Evolutionary conservation across 2,888 invertebrate species (phyloP), one percentile per base, ranked within the genome.

Genomic region (Bedellia somnulentella): DNA sequence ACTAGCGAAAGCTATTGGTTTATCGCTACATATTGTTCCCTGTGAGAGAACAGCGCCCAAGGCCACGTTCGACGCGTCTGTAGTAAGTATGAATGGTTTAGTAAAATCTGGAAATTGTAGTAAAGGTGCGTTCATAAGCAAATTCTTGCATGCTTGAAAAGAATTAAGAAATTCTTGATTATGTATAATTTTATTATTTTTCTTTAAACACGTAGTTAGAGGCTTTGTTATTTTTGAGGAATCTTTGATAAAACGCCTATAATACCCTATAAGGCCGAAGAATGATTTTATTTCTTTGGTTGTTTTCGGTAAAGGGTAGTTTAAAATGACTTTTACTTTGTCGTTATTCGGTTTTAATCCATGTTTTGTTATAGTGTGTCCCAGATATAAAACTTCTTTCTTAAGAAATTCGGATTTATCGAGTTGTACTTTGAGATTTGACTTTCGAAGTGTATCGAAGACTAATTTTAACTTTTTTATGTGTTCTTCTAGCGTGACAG

Each of bases 71-170:
- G 27, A 27, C 5, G 32, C 26, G 15, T 35, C 35, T 2, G 33
- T 38, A 2, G 41, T 42, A 2, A 48, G 21, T 3, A 39, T 29
- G 24, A 49, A 43, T 2, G 15, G 40, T 34, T 47, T 39, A 0
- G 35, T 31, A 24, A 57, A 60, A 29, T 60, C 47, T 0, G 57
- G 52, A 22, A 48, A 55, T 32, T 44, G 40, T 2, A 58, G 33
- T 1, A 58, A 41, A 1, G 52, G 54, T n/a, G 43, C 41, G 10
- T 47, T 11, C 37, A 30, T 9, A 1, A 40, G 32, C 15, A 47
- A 44, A 11, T 37, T 15, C 4, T 41, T 47, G 10, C 38, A 35
- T 30, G 33, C 35, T 24, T 36, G 24, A 23, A 37, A 35, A 15
- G 27, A 33, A n/a, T 41, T 34, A 14, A 37, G 24, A 9, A 44